Conservation (phyloP, 1,140 invertebrate genomes). For the Sarcophaga peregrina region DNA sequence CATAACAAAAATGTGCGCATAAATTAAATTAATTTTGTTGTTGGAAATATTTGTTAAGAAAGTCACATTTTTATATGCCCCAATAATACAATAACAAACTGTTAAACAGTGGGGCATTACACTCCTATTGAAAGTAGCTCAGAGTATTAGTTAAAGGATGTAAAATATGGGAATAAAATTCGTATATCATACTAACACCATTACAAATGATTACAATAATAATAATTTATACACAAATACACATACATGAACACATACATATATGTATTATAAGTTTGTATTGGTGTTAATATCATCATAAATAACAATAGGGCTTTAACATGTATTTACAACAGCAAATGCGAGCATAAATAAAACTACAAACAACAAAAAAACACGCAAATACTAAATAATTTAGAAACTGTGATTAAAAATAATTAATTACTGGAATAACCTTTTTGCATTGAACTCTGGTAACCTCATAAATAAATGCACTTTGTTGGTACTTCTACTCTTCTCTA, state of each 20-base stretch:
- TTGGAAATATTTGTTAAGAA: too few species aligned
- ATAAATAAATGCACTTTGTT: too few species aligned
- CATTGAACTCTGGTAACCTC: background rate
- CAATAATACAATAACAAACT: too few species aligned
- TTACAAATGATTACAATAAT: background rate
- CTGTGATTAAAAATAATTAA: slow-evolving; percentile 3
- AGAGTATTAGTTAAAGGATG: too few species aligned
- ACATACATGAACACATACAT: background rate
- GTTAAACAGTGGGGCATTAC: too few species aligned
- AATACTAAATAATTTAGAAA: background rate
- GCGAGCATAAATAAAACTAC: too few species aligned
- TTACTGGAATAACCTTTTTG: background rate
- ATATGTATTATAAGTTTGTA: background rate
- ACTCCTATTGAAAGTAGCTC: too few species aligned
- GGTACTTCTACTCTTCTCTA: too few species aligned
- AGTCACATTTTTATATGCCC: too few species aligned
- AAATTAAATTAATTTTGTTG: too few species aligned
- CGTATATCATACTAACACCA: slow-evolving; percentile 1
- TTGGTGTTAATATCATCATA: slow-evolving; percentile 11
- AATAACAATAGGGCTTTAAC: background rate
- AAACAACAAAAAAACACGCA: background rate
- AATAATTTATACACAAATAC: background rate
- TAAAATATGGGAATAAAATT: background rate
- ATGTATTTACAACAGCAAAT: too few species aligned
- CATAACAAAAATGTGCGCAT: too few species aligned